Percentiles rank a stretch among this genome's conserved stretches.
phyloP scores from a whole-genome alignment of 2,888 invertebrate species.

The Nycteola revayana region DNA sequence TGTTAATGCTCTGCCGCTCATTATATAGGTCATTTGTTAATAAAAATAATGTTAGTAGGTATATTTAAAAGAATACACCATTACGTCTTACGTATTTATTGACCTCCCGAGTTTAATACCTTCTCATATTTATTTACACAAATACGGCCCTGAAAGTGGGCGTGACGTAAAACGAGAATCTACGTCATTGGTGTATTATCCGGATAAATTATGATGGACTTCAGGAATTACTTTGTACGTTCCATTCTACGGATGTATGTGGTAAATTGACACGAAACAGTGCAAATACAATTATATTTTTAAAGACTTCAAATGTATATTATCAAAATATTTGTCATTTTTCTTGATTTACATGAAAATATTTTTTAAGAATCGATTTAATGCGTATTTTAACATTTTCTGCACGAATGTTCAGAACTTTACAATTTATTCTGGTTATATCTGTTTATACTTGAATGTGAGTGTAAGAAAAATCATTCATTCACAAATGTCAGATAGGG shows the following conservation, averaged over 20 bases:
- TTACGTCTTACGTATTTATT: constrained; percentile 34
- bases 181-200: constrained; percentile 65
- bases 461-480: constrained; percentile 56
- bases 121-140: constrained; percentile 54
- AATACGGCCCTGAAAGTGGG: constrained; percentile 76
- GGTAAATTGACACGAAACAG: not conserved
- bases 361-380: not conserved
- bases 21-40: too few species aligned
- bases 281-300: too few species aligned
- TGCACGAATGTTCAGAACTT: constrained; percentile 11
- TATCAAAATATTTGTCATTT: too few species aligned
- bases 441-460: constrained; percentile 42
- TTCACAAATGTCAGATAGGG: constrained; percentile 71
- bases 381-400: not conserved
- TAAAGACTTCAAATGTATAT: not conserved
- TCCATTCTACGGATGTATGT: constrained; percentile 40
- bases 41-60: too few species aligned
- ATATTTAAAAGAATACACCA: constrained; percentile 8
- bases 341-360: too few species aligned
- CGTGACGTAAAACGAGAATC: constrained; percentile 66
- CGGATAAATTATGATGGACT: constrained; percentile 38
- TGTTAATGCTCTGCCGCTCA: too few species aligned
- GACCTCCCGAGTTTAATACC: constrained; percentile 32
- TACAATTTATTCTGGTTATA: constrained; percentile 37
- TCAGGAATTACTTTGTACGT: constrained; percentile 39